Evolutionary conservation across 2,888 invertebrate species (phyloP), one percentile per base, ranked within the genome.

Genomic region (Dorcus hopei): DNA sequence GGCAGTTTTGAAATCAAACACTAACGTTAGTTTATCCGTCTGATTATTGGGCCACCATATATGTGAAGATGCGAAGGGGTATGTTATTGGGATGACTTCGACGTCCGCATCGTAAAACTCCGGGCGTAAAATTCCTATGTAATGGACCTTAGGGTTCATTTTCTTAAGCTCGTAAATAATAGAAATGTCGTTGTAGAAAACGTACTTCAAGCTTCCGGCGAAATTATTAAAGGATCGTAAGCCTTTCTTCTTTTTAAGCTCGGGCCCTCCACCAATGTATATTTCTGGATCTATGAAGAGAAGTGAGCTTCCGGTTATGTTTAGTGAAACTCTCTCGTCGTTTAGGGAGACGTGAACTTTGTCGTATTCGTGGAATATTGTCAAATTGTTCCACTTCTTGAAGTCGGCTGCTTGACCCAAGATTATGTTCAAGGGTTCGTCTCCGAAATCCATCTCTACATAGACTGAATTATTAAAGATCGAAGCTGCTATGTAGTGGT

Each of bases 241-340:
- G 50, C 95, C 91, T 76, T 87, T 87, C 80, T 91, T 91, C 78
- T 92, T 91, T 72, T 90, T 83, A 61, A 92, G 77, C 74, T 92
- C 91, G 2, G 93, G 91, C 3, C 79, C 79, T 19, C 79, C 79
- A 3, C 94, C 95, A 65, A 96, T 91, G 76, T 95, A 95, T 66
- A 96, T 93, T 79, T 95, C 93, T 39, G 96, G 95, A 81, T 96
- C 95, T 64, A 96, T 93, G 68, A 93, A 91, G 61, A 96, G 83
- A 74, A 90, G 85, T 60, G 83, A 84, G 74, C 85, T 84, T 9
- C 89, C 89, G 1, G 89, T 87, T 48, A 93, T 82, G 72, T 90
- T 88, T 53, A 91, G 82, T 0, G 84, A 80, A 67, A 87, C 85
- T 38, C 81, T 84, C 70, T 89, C 87, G 50, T 86, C 82, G 77